phyloP scores from a whole-genome alignment of 2,888 invertebrate genomes.

The Subacronicta megacephala region DNA sequence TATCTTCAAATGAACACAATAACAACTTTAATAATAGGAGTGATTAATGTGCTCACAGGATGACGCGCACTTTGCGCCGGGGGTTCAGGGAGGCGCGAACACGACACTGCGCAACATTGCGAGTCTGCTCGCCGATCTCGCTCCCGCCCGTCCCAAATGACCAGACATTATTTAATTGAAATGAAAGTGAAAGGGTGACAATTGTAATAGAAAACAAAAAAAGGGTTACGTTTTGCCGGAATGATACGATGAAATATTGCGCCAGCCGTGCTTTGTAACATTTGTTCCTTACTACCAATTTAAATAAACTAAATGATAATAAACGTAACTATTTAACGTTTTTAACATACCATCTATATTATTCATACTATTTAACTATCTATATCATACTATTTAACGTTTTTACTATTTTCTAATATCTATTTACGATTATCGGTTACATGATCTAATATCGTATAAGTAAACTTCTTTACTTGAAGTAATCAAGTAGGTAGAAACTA shows the following conservation, averaged over 20 bases:
- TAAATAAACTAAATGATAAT: constrained; percentile 43
- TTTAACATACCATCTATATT: constrained; percentile 17
- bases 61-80: constrained; percentile 85
- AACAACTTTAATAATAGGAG: constrained; percentile 88
- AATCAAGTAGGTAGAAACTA: too few relatives aligned
- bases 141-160: constrained; percentile 84
- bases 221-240: constrained; percentile 84
- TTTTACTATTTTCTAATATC: too few relatives aligned
- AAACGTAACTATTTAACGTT: constrained; percentile 31
- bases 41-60: constrained; percentile 88
- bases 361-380: too few relatives aligned
- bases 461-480: too few relatives aligned
- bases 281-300: constrained; percentile 78
- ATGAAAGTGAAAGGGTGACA: constrained; percentile 88
- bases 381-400: too few relatives aligned
- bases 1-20: constrained; percentile 89
- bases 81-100: constrained; percentile 82
- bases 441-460: too few relatives aligned
- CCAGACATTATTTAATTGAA: constrained; percentile 90
- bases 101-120: constrained; percentile 64
- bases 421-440: too few relatives aligned
- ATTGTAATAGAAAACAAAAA: constrained; percentile 88
- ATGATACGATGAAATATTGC: constrained; percentile 85
- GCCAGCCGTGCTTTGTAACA: constrained; percentile 87
- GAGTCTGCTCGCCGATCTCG: constrained; percentile 43